Percentiles rank a stretch among this genome's conserved stretches.
phyloP scores from a whole-genome alignment of 2,113 vertebrate genomes.

The Mellivora capensis region DNA sequence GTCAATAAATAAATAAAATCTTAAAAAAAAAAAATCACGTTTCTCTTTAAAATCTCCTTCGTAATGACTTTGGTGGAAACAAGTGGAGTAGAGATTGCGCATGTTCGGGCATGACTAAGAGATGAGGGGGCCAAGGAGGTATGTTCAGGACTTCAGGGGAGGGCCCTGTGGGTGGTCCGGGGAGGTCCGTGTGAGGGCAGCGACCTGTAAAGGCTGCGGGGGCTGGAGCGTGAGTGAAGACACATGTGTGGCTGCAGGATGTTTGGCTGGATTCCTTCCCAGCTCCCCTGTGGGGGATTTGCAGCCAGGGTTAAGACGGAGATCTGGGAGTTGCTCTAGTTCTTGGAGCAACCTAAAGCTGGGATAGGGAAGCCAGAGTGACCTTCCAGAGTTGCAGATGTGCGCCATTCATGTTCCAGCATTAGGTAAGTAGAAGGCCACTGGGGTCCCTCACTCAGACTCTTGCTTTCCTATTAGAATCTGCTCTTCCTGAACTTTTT shows the following conservation, averaged over 20 bases:
- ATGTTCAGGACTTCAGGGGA: not conserved
- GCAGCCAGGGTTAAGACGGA: not conserved
- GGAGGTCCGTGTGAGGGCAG: conserved; percentile 10
- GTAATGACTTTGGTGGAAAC: not conserved
- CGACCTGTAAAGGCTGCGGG: not conserved
- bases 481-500: conserved; percentile 15
- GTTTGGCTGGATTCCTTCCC: conserved; percentile 44
- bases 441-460: not conserved
- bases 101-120: not conserved
- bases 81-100: not conserved
- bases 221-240: conserved; percentile 16
- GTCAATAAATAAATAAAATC: too few relatives aligned
- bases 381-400: not conserved
- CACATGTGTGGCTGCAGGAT: conserved; percentile 31
- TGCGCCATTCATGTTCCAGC: not conserved
- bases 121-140: not conserved
- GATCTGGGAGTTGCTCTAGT: not conserved
- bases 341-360: not conserved
- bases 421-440: not conserved
- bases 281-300: not conserved
- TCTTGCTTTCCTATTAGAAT: not conserved
- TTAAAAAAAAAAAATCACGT: too few relatives aligned
- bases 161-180: conserved; percentile 42
- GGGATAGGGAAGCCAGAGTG: not conserved
- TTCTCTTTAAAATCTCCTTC: conserved; percentile 8